Conservation (phyloP, 2,113 vertebrate genomes). For the Myiopsitta monachus region DNA sequence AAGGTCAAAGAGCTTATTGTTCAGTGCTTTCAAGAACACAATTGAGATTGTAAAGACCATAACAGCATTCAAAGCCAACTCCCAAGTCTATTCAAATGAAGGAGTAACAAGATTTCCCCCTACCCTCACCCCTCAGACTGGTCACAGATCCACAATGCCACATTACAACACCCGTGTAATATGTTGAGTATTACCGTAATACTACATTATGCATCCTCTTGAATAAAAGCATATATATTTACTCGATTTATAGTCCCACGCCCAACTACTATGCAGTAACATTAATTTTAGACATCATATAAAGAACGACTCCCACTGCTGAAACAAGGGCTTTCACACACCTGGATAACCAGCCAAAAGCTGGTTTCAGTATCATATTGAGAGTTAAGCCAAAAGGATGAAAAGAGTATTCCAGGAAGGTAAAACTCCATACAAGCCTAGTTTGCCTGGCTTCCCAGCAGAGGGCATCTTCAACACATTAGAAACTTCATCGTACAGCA, state of each 20-base stretch:
- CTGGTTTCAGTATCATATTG: background rate
- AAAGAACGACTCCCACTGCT: background rate
- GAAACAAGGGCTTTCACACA: background rate
- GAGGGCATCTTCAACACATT: slow-evolving; percentile 75
- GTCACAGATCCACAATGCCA: background rate
- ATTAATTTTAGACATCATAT: background rate
- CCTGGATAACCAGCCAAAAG: background rate
- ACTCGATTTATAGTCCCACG: background rate
- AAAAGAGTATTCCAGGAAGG: background rate
- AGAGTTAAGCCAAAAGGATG: background rate
- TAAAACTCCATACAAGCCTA: background rate
- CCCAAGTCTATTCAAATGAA: background rate
- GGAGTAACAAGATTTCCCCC: background rate
- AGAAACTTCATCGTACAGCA: background rate
- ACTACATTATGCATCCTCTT: too few species aligned
- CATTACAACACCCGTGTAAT: fast-evolving
- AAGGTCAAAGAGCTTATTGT: background rate
- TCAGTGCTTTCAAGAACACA: background rate
- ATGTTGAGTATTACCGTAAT: background rate
- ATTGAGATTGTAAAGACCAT: background rate
- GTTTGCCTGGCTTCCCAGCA: slow-evolving; percentile 72
- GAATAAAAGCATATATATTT: background rate
- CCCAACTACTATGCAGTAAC: background rate
- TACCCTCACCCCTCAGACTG: background rate
- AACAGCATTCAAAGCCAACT: background rate